Base-by-base conservation (phyloP, 2,797 vertebrate genomes). In the Gephyroberyx darwinii region DNA sequence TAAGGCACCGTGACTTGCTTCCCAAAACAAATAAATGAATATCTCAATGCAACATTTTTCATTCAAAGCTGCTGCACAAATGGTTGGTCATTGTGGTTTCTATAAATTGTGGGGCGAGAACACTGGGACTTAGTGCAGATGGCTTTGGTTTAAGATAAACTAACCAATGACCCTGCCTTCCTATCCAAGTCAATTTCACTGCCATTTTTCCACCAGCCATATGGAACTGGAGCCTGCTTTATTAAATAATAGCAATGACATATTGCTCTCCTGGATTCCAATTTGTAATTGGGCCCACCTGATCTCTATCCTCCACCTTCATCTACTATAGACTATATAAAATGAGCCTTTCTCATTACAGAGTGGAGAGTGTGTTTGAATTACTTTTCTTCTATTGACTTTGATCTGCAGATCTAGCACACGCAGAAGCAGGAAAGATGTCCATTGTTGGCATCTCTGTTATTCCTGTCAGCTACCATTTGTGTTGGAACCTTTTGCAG, bases 171-270 rank as follows among this genome's bases (percentile, higher is more conserved):
- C 69, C n/a, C 26, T 58, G 8, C 33, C 5, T 14, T 75, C 14
- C 22, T 31, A 14, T 67, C 39, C 41, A 47, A 75, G 37, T 62
- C 39, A 1, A 60, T 83, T 71, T 37, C 51, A 9, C 48, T 52
- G 48, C 50, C 55, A 43, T 77, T 82, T 73, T 26, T 43, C 59
- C 26, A 54, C 33, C 61, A 71, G 84, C 69, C 76, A 73, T 53
- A 67, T 79, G 30, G 55, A 74, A 65, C 63, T 63, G 8, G 53
- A 75, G 63, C 33, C 62, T 74, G 57, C 74, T 82, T 89, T 84
- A 90, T 91, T 86, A 77, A 87, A 89, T 83, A 82, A 86, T 50
- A 51, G 16, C 62, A 58, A 35, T 84, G 78, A 85, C 72, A 76
- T 77, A 79, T 84, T 5, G 31, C 69, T 81, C 70, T 74, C 60